Evolutionary conservation across 2,888 invertebrate species (phyloP), one percentile per base, ranked within the genome.

Genomic region (Philereme transversata): DNA sequence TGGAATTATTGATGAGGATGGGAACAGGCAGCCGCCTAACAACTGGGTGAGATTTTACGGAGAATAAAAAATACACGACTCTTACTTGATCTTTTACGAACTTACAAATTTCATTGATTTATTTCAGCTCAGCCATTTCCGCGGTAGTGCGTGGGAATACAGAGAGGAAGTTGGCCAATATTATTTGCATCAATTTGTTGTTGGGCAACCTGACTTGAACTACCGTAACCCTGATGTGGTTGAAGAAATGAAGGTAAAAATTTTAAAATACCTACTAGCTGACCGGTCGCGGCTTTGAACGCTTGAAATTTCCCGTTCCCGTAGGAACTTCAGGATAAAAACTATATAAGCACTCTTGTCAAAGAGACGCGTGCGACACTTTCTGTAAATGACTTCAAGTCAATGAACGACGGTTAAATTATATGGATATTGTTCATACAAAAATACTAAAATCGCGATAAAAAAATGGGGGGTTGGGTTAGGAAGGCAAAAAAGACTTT

Each of bases 71-170:
- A 47, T 48, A 38, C 9, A 63, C 54, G 41, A 33, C 55, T 22
- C 1, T 9, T 11, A 40, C 11, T n/a, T 4, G 45, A 34, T 45
- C 41, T 41, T 44, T 44, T 52, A 33, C 4, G 44, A n/a, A 49
- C 34, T 22, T 10, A 44, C 11, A 11, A 35, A 9, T 35, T 57
- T 22, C 52, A 48, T 56, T 61, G 56, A 49, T 59, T 33, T 51
- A n/a, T 81, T 83, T 49, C 58, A 88, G 90, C 68, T 87, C 4
- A 92, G 92, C 75, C 93, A 93, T 10, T 96, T 95, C 75, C 93
- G 94, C 4, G 95, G 94, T 10, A 94, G 95, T 53, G 95, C 95
- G 3, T 97, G 97, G 97, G 93, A 94, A 61, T 97, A 94, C 90
- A 94, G 93, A 71, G 91, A 92, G 5, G 84, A 90, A 64, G 93